Evolutionary conservation across 2,888 invertebrate species (phyloP), one percentile per base, ranked within the genome.

Genomic region (Corbicula japonica): DNA sequence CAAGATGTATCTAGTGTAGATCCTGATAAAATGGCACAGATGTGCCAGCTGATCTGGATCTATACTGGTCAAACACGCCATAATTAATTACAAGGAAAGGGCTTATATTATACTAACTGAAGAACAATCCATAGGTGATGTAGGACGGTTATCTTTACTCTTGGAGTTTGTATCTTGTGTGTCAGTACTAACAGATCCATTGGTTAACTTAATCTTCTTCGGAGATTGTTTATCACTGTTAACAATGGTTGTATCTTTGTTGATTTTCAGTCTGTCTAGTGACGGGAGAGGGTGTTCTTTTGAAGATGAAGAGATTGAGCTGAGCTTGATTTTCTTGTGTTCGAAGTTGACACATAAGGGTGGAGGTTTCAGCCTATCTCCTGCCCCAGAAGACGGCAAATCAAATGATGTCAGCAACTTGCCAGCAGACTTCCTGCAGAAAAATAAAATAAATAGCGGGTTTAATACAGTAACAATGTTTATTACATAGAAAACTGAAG

Each of bases 241-340:
- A 10, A 32, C 28, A 21, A 10, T 23, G 3, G 8, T 28, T 23
- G 18, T 58, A 44, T 4, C 18, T 63, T 46, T 46, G 34, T 38
- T 65, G 8, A 52, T 35, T 18, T 26, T 34, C 23, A 50, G 35
- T 35, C 38, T 65, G 26, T 52, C 38, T 35, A 52, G 21, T 1
- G 52, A 34, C 15, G 52, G 15, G 15, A 52, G 38, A 0, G 52
- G 35, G 18, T 18, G 26, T 30, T 41, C 41, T 15, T 15, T 52
- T 12, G 32, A 48, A 26, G 65, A 38, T 38, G 34, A 52, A 38
- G 28, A 12, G 21, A 65, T 75, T 26, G 84, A 76, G 32, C 68
- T 80, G 10, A 92, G 76, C 75, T 89, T 89, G 28, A 92, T 87
- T 32, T 83, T 87, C 81, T 92, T 92, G 66, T 85, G 88, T 6